Evolutionary conservation across 2,797 vertebrate genomes (phyloP), one percentile per base, ranked within the genome.

Genomic region (Enteromius anoplus): DNA sequence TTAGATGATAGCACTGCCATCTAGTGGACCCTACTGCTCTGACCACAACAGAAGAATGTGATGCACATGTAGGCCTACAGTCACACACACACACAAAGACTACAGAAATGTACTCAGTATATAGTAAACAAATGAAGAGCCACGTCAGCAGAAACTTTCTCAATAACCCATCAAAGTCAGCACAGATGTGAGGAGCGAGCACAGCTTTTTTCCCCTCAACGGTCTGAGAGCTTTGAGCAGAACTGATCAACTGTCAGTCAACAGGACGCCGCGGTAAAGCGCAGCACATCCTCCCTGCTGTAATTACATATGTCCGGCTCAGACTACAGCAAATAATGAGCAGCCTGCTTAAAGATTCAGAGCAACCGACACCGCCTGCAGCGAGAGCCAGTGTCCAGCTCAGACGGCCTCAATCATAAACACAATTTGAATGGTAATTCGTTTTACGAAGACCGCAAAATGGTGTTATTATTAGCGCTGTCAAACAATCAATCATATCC

Each of bases 251-350:
- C 34, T 51, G 34, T 72, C 77, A 53, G 84, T 85, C 75, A 81
- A 65, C 64, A 66, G 37, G 29, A 76, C 66, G 53, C 29, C 8
- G 21, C 9, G 37, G 62, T 65, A 83, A 65, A 75, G 40, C 73
- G 3, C 60, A 29, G 69, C 34, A 82, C 60, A 75, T 76, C 51
- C 81, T 69, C 81, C 81, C 87, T 82, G 87, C 87, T 90, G 90
- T 89, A 89, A 90, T 89, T 88, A 89, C 89, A 89, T 89, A 89
- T 85, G 83, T 86, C 76, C 82, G 76, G 84, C 85, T 88, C 85
- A 82, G 72, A 82, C 86, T 89, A 79, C 87, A 83, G 66, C 17
- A 62, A 55, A 87, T 87, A 89, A 86, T 73, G 75, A 73, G 73
- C 45, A 75, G 64, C 64, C 51, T 69, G 72, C 64, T 82, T 64